Base-by-base conservation (phyloP, 2,113 vertebrate species). In the Elachura formosa region DNA sequence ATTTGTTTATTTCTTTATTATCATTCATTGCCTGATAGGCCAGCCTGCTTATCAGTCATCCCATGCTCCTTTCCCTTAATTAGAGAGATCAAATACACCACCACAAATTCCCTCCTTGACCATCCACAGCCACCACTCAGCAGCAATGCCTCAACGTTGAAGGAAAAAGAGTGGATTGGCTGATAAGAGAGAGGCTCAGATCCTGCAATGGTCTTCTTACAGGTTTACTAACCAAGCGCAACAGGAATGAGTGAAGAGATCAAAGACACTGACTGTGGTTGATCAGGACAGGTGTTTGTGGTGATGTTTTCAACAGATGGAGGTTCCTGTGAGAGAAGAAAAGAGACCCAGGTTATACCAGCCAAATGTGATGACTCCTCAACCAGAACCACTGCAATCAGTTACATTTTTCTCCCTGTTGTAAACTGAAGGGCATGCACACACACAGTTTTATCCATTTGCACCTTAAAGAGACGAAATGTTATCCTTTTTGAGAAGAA, bases 61-160 rank as follows among this genome's bases (percentile, higher is more conserved):
- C 95, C 95, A 94, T 91, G 74, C 89, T 94, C 81, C 93, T 95
- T 95, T 91, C 91, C 91, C 91, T 87, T 87, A 68, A 94, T 89
- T 87, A 84, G 33, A 87, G 74, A 94, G 81, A 85, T 82, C 81
- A 94, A 85, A 93, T 94, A 95, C 96, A 97, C 95, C 95, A 96
- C 96, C 96, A 97, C 96, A 97, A 97, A 97, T 95, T 95, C 94
- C 84, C 96, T 97, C 89, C 94, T 97, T 96, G 93, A 97, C 95
- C 93, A 95, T 95, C 94, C 95, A 97, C 94, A 97, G 94, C 95
- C 95, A 95, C 87, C 95, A 95, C 91, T 95, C 91, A 94, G 89
- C 81, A 97, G 74, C 87, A 91, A 84, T 73, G 87, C 91, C 91
- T 93, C 87, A 82, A 29, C 1, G 11, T 40, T 92, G 91, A 52